Evolutionary conservation across 2,797 vertebrate species (phyloP), one percentile per base, ranked within the genome.

Genomic region (Sebastes cheni): DNA sequence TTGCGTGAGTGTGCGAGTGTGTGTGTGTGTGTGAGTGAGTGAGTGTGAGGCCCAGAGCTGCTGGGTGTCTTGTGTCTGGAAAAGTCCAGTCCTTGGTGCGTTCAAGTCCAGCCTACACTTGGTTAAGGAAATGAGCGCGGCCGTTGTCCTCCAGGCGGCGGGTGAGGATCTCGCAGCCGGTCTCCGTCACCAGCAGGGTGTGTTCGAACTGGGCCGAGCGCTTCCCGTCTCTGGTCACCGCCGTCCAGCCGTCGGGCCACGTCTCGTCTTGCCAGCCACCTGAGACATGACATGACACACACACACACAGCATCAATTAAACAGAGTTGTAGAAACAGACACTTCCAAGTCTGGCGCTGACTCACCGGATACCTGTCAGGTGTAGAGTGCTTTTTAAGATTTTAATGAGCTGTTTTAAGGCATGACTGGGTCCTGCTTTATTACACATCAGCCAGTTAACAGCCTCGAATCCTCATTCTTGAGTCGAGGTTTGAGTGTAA

Each of bases 241-340:
- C 99, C 0, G 99, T 99, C 98, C 99, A 99, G 18, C 98, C 98
- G 14, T 99, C 99, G 0, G 98, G 99, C 99, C 99, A 99, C 1
- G 99, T 99, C 93, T 99, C 99, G 11, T 99, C 98, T 83, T 99
- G 99, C 99, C 99, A 99, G 23, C 98, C 98, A 69, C 99, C 99
- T 99, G 82, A 23, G 50, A 87, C 46, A 14, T 50, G 3, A 82
- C 59, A 9, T 34, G 22, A 81, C 52, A 7, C n/a, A 50, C 30
- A 50, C 30, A 20, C 39, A 23, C 71, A 84, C 18, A 2, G 9
- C n/a, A 72, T 88, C 80, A 79, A 85, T 84, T 76, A 83, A 79
- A 79, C 74, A 80, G 42, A 52, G n/a, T 0, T 1, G 56, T 11
- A 46, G 58, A 73, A 81, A 77, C 8, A 42, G 59, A 69, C 50